Evolutionary conservation across 2,888 invertebrate species (phyloP), one percentile per base, ranked within the genome.

Genomic region (Selenia dentaria): DNA sequence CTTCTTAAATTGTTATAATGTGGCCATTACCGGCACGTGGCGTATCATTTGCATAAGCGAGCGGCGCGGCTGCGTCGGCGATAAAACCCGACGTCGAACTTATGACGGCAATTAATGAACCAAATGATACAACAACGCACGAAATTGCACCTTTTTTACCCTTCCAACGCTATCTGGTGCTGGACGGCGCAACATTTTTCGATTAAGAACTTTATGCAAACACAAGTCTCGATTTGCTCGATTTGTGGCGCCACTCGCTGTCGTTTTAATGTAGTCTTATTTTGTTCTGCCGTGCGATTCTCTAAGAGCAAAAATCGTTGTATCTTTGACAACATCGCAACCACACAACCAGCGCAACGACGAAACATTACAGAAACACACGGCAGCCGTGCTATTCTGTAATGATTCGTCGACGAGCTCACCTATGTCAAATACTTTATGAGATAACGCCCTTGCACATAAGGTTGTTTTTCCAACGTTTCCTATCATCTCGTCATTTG

Each of bases 1-100:
- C 80, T 84, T 88, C 88, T 89, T 89, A 86, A 87, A 89, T 84
- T 87, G 88, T 83, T 83, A 81, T 79, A 85, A 87, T 82, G 75
- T 68, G 66, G 54, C 74, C 86, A 83, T 90, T 88, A 80, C 62
- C 55, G 67, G 64, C 89, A 90, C 78, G 79, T 79, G 89, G 89
- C 62, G 68, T 63, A 62, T 71, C 75, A 83, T 90, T 90, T 87
- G 83, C 88, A 90, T 90, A 83, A 83, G 74, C 76, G 77, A 68
- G 64, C 65, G 51, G 14, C 29, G 64, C 53, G 54, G 54, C 83
- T 83, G 84, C 70, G 60, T 57, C 59, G 67, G 56, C 80, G 69
- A 83, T 86, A 85, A 87, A 86, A 73, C 79, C 73, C 74, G 67
- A 62, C 74, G 70, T 69, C 78, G 73, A 82, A 83, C 86, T 85